A percentile compares a stretch with the other conserved stretches of the same genome.
Evolutionary conservation across 2,797 vertebrate species (phyloP).

Genomic region (Sebastiscus albofasciatus): DNA sequence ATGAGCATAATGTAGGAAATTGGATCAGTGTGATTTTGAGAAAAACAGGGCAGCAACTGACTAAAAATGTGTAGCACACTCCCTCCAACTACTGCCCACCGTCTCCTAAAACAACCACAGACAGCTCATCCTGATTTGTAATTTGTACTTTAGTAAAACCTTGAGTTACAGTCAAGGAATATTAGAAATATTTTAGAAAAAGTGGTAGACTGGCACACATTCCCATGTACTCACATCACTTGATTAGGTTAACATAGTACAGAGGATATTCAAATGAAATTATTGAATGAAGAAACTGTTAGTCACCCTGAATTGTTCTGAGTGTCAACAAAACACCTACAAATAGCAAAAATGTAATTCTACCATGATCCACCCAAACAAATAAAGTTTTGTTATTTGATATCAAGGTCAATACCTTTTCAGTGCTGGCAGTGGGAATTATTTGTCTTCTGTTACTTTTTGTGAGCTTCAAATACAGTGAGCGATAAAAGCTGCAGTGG

Average conservation of each 20-base stretch:
- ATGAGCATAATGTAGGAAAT: background rate
- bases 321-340: background rate
- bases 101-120: background rate
- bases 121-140: background rate
- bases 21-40: background rate
- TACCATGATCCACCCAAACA: background rate
- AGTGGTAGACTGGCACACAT: background rate
- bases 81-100: background rate
- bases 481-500: background rate
- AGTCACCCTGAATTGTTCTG: background rate
- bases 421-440: background rate
- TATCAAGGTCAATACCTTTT: background rate
- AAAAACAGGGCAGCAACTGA: constrained; percentile 1
- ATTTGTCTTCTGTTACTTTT: background rate
- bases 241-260: background rate
- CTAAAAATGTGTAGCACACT: background rate
- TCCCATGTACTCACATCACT: background rate
- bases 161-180: background rate
- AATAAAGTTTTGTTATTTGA: background rate
- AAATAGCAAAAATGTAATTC: background rate
- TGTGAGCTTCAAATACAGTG: background rate
- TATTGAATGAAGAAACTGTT: background rate
- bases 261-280: background rate
- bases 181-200: background rate
- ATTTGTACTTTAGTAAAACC: background rate